These are phyloP conservation scores for Atractosteus spatula DNA, from an alignment of 2,113 vertebrate species.

Conservation along the genomic window DNA sequence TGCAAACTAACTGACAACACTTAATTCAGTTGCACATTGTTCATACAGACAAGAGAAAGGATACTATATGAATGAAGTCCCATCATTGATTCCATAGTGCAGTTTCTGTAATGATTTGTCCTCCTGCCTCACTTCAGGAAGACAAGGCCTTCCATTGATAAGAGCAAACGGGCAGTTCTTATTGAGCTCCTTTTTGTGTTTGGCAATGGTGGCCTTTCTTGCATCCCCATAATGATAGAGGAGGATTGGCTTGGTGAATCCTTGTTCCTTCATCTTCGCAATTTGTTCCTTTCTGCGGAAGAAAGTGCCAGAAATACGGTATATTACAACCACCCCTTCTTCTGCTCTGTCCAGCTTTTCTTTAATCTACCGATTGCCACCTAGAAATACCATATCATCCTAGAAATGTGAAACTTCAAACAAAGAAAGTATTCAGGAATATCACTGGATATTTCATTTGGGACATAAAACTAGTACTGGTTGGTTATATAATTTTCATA, in stretches of 20 bases:
- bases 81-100: constrained; percentile 56
- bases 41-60: constrained; percentile 39
- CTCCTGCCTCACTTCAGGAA: constrained; percentile 31
- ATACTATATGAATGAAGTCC: constrained; percentile 72
- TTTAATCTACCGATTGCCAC: too few species aligned
- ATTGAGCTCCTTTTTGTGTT: background rate
- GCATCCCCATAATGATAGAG: constrained; percentile 55
- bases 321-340: too few species aligned
- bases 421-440: too few species aligned
- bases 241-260: constrained; percentile 40
- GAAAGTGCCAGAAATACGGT: too few species aligned
- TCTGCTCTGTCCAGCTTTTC: too few species aligned
- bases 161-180: constrained; percentile 28
- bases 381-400: too few species aligned
- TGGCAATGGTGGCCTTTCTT: constrained; percentile 11
- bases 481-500: too few species aligned
- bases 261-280: constrained; percentile 32
- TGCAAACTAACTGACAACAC: too few species aligned
- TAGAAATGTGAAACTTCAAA: too few species aligned
- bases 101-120: constrained; percentile 50
- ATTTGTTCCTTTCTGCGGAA: constrained; percentile 54
- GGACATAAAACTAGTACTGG: too few species aligned
- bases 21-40: background rate
- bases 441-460: too few species aligned
- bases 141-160: constrained; percentile 34